phyloP scores from a whole-genome alignment of 2,797 vertebrate genomes.

The Micromesistius poutassou region DNA sequence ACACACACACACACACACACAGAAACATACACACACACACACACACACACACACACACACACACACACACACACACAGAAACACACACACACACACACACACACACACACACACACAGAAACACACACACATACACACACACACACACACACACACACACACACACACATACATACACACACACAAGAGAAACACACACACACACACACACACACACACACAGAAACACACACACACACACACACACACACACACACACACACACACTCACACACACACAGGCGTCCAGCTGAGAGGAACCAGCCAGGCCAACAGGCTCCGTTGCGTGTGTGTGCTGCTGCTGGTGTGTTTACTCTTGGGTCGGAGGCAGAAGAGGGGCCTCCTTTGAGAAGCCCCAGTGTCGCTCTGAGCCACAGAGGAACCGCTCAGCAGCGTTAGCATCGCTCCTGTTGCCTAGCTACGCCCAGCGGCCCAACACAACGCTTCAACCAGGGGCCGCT shows the following conservation, averaged over 20 bases:
- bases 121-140: too few relatives aligned
- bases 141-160: conserved; percentile 20
- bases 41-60: conserved; percentile 22
- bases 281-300: conserved; percentile 57
- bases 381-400: conserved; percentile 57
- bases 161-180: conserved; percentile 19
- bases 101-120: conserved; percentile 17
- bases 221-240: conserved; percentile 24
- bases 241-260: conserved; percentile 13
- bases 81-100: conserved; percentile 20
- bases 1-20: conserved; percentile 21
- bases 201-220: conserved; percentile 19
- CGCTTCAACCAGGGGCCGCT: too few relatives aligned
- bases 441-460: conserved; percentile 22
- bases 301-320: conserved; percentile 48
- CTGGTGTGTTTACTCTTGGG: conserved; percentile 72
- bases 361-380: conserved; percentile 67
- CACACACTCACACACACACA: conserved; percentile 25
- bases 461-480: background rate
- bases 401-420: conserved; percentile 48
- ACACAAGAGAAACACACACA: conserved; percentile 18
- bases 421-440: conserved; percentile 30
- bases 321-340: conserved; percentile 44
- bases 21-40: conserved; percentile 21
- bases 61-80: conserved; percentile 20